Percentiles rank a stretch among this genome's conserved stretches.
Evolutionary conservation across 2,888 invertebrate species (phyloP).

Genomic region (Diloba caeruleocephala): DNA sequence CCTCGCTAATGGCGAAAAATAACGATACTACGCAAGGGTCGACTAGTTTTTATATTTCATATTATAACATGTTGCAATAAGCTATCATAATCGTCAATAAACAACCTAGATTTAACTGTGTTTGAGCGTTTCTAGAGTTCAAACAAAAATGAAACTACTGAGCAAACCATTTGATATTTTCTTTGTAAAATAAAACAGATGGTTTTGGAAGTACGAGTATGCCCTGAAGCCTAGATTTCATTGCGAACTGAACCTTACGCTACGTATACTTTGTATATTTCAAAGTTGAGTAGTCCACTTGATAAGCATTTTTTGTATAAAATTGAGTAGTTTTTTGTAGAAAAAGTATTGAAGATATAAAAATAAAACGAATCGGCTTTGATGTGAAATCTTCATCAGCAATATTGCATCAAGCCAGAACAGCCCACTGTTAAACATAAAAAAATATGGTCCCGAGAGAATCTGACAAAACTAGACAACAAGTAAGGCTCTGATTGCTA

Average conservation of each 20-base stretch:
- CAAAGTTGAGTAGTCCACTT: conserved; percentile 5
- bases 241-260: conserved; percentile 9
- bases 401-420: too few species aligned
- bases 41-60: too few species aligned
- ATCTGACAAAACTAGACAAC: too few species aligned
- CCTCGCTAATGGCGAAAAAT: too few species aligned
- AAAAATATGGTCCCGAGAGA: too few species aligned
- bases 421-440: too few species aligned
- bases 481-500: too few species aligned
- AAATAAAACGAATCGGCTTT: too few species aligned
- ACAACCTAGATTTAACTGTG: conserved; percentile 37
- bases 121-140: conserved; percentile 5
- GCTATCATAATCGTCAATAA: conserved; percentile 29
- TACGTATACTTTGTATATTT: conserved; percentile 8
- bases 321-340: too few species aligned
- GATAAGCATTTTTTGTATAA: conserved; percentile 6
- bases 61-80: neutral
- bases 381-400: too few species aligned
- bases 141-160: conserved; percentile 20
- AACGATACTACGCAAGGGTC: too few species aligned
- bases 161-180: conserved; percentile 42
- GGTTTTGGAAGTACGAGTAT: conserved; percentile 37
- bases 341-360: too few species aligned
- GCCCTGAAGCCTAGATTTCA: conserved; percentile 12
- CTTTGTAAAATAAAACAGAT: conserved; percentile 43